Conservation (phyloP, 2,113 vertebrate genomes). For the Pholis gunnellus region DNA sequence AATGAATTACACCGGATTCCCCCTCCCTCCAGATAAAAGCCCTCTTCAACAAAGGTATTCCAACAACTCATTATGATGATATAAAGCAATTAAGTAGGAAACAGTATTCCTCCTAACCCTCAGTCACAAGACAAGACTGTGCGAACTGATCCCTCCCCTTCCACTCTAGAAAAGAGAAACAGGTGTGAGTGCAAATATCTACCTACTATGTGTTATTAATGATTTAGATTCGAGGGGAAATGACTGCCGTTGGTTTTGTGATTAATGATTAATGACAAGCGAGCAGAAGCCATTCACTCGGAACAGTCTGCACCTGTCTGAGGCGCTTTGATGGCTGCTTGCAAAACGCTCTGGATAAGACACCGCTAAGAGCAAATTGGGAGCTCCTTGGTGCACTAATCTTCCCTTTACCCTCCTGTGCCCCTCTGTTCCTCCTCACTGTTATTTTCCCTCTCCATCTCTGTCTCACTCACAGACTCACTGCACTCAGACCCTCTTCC, state of each 20-base stretch:
- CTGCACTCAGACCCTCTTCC: slow-evolving; percentile 29
- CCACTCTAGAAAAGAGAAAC: slow-evolving; percentile 36
- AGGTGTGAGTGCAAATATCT: slow-evolving; percentile 53
- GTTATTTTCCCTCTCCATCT: slow-evolving; percentile 3
- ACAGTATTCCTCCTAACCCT: slow-evolving; percentile 50
- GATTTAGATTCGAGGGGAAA: slow-evolving; percentile 57
- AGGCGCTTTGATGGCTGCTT: slow-evolving; percentile 34
- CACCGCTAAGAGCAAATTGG: slow-evolving; percentile 57
- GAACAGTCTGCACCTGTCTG: slow-evolving; percentile 67
- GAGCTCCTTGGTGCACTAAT: slow-evolving; percentile 65
- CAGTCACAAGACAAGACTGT: slow-evolving; percentile 49
- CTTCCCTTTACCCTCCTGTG: slow-evolving; percentile 62
- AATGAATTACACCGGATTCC: slow-evolving; percentile 3
- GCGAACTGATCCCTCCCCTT: slow-evolving; percentile 16
- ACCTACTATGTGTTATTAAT: slow-evolving; percentile 69
- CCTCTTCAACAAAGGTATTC: slow-evolving; percentile 34
- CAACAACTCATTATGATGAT: slow-evolving; percentile 58
- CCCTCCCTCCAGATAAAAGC: slow-evolving; percentile 17
- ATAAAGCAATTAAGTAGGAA: slow-evolving; percentile 62
- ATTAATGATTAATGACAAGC: slow-evolving; percentile 71
- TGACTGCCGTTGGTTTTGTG: slow-evolving; percentile 61
- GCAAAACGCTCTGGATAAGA: slow-evolving; percentile 53
- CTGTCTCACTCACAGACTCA: slow-evolving; percentile 17
- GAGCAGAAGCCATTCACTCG: slow-evolving; percentile 53
- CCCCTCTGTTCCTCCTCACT: slow-evolving; percentile 10